Base-by-base conservation (phyloP, 2,888 invertebrate species). In the Papilio gigon region DNA sequence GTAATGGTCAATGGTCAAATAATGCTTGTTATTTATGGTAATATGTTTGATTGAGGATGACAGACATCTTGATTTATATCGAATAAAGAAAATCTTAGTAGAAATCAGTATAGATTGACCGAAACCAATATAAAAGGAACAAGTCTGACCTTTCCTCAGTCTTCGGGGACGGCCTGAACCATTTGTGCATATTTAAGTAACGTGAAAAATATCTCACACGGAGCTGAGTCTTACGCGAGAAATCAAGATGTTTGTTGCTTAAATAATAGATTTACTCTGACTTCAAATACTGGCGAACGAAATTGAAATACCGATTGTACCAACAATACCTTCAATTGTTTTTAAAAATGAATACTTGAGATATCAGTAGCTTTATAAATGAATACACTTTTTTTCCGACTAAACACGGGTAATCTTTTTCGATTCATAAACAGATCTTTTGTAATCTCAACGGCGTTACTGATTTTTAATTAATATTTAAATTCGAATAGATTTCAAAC, bases 161-260 rank as follows among this genome's bases (percentile, higher is more conserved):
- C 74, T 73, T 44, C 67, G 64, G 74, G 73, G 76, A 76, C 72
- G 73, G 70, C 75, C 77, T 68, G 73, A 65, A 69, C 77, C 71
- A 77, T 79, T 78, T 75, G 76, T 81, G 75, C 78, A 82, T 84
- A 80, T 81, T 82, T 81, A 78, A 83, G 73, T 69, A 74, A 70
- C 74, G 72, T 77, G 75, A 77, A 79, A 81, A 78, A 80, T 74
- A 75, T 71, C 65, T 73, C 69, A 70, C 72, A 72, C 71, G 69
- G 65, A 70, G 60, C 56, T 14, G 69, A 67, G 72, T 67, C 72
- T 75, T 72, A 70, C 64, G 68, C 72, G 72, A 71, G 71, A 76
- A 75, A 77, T 76, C 76, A 75, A 76, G 76, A 72, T 72, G 72
- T 73, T 76, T 66, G 63, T 50, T 22, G 35, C n/a, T 12, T 74